Evolutionary conservation across 2,797 vertebrate genomes (phyloP).

Genomic region (Notolepis coatsorum): DNA sequence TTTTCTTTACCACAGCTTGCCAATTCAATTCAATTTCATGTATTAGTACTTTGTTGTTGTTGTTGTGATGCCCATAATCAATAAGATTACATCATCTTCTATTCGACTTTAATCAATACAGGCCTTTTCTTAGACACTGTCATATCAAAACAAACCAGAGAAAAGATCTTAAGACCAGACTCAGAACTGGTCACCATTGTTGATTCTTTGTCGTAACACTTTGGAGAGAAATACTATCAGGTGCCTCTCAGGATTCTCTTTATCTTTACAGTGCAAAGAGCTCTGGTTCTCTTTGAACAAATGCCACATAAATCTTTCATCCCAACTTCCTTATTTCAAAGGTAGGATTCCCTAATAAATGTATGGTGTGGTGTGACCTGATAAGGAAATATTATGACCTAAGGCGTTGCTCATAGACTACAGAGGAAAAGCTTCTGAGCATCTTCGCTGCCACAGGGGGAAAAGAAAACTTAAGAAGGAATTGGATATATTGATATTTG

Average conservation of each 20-base stretch:
- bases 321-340: slow-evolving; percentile 78
- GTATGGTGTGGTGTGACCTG: slow-evolving; percentile 64
- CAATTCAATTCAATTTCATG: slow-evolving; percentile 1
- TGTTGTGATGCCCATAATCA: not conserved
- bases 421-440: slow-evolving; percentile 56
- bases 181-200: slow-evolving; percentile 12
- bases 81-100: not conserved
- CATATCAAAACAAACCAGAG: not conserved
- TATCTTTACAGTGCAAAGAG: slow-evolving; percentile 73
- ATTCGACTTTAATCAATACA: not conserved
- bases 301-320: slow-evolving; percentile 80
- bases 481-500: slow-evolving; percentile 36
- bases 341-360: slow-evolving; percentile 77
- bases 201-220: slow-evolving; percentile 26
- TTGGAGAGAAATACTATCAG: slow-evolving; percentile 49
- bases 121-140: not conserved
- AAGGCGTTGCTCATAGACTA: slow-evolving; percentile 67
- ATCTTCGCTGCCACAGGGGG: slow-evolving; percentile 55
- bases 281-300: slow-evolving; percentile 79
- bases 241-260: slow-evolving; percentile 56
- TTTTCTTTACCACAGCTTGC: not conserved
- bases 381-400: slow-evolving; percentile 76
- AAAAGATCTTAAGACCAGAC: not conserved
- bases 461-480: slow-evolving; percentile 47
- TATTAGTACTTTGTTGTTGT: not conserved